These are phyloP conservation scores for Procambarus virginalis DNA, from an alignment of 1,140 invertebrate genomes.

Conservation along the genomic window DNA sequence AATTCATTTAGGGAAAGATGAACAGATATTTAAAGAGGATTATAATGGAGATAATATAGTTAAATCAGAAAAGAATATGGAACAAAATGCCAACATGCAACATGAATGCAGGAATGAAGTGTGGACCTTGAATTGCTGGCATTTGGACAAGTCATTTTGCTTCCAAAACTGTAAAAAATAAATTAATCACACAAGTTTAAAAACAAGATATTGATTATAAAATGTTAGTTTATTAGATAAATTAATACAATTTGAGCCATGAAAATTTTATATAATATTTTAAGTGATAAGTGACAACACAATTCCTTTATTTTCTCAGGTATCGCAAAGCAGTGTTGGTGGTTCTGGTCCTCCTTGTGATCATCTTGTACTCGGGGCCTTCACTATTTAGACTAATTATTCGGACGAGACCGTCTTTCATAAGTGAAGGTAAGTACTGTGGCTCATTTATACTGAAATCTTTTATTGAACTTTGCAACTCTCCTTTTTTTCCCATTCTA, in stretches of 20 bases:
- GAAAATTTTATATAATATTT: not conserved
- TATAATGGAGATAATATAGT: no score
- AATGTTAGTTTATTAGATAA: not conserved
- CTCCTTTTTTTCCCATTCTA: no score
- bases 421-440: slow-evolving; percentile 30
- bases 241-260: not conserved
- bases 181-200: not conserved
- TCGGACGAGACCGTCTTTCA: slow-evolving; percentile 31
- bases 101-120: no score
- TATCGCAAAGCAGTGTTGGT: slow-evolving; percentile 46
- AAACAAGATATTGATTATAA: not conserved
- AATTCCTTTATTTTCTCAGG: slow-evolving; percentile 6
- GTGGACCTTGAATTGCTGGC: not conserved
- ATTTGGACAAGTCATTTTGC: slow-evolving; percentile 4
- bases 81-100: no score
- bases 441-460: no score
- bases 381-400: slow-evolving; percentile 48
- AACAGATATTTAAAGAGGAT: no score
- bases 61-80: no score
- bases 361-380: slow-evolving; percentile 49
- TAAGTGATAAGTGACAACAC: not conserved
- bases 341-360: slow-evolving; percentile 43
- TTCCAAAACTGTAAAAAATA: slow-evolving; percentile 10
- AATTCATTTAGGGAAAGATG: no score
- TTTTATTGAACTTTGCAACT: no score